Evolutionary conservation across 2,888 invertebrate species (phyloP).

Genomic region (Cantharis flavilabris): DNA sequence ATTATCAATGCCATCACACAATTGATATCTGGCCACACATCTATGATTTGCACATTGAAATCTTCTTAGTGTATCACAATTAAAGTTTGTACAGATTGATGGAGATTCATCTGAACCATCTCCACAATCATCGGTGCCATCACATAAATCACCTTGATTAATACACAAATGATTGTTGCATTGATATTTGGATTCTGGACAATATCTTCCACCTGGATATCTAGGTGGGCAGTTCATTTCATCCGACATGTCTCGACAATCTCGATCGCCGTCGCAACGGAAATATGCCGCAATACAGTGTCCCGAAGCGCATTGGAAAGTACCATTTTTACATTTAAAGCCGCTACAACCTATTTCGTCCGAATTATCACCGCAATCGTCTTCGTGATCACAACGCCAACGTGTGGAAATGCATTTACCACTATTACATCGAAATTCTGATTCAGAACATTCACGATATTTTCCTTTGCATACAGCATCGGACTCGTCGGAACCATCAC

Average conservation of each 20-base stretch:
- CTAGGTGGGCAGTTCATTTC: slow-evolving; percentile 88
- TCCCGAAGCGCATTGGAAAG: slow-evolving; percentile 90
- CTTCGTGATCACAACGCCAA: slow-evolving; percentile 95
- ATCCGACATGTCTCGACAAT: slow-evolving; percentile 88
- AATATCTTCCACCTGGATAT: slow-evolving; percentile 73
- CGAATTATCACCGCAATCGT: slow-evolving; percentile 94
- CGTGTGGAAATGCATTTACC: slow-evolving; percentile 90
- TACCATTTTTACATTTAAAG: slow-evolving; percentile 85
- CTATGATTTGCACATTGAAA: slow-evolving; percentile 91
- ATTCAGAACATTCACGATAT: slow-evolving; percentile 91
- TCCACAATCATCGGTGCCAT: slow-evolving; percentile 91
- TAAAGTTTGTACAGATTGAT: slow-evolving; percentile 80
- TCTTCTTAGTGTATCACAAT: slow-evolving; percentile 79
- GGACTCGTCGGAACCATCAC: slow-evolving; percentile 89
- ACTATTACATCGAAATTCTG: slow-evolving; percentile 82
- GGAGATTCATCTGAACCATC: slow-evolving; percentile 88
- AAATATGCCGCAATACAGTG: slow-evolving; percentile 91
- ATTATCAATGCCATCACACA: slow-evolving; percentile 91
- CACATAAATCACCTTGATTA: slow-evolving; percentile 85
- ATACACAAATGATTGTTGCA: slow-evolving; percentile 93
- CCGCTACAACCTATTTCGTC: slow-evolving; percentile 86
- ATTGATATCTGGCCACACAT: slow-evolving; percentile 82
- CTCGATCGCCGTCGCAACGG: slow-evolving; percentile 87
- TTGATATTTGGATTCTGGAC: slow-evolving; percentile 88
- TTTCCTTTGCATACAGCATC: slow-evolving; percentile 79